Conservation (phyloP, 2,888 invertebrate genomes). For the Pyrocoelia pectoralis region DNA sequence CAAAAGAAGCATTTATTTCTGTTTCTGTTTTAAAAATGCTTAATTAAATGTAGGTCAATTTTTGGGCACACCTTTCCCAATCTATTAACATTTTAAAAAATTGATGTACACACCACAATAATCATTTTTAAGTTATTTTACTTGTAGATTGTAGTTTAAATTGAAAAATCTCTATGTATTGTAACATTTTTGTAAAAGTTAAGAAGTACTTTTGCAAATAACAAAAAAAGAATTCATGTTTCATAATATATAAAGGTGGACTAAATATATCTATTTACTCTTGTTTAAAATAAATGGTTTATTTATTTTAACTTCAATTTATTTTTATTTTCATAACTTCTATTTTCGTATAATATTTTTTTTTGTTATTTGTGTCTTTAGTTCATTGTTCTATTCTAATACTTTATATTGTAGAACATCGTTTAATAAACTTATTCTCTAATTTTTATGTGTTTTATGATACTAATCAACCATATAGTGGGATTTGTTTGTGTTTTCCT, state of each 20-base stretch:
- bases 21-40: background rate
- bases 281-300: background rate
- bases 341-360: constrained; percentile 3
- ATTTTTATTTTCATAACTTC: constrained; percentile 3
- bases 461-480: too few species aligned
- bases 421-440: background rate
- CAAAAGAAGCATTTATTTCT: background rate
- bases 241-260: background rate
- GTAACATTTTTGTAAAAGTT: background rate
- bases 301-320: background rate
- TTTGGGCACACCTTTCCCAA: background rate
- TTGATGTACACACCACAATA: constrained; percentile 9
- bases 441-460: too few species aligned
- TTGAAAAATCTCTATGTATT: constrained; percentile 1
- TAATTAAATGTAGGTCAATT: constrained; percentile 1
- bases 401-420: background rate
- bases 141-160: background rate
- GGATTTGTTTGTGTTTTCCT: too few species aligned
- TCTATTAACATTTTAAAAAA: constrained; percentile 3
- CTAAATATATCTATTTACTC: background rate
- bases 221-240: background rate
- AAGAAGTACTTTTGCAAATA: background rate
- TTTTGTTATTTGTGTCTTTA: constrained; percentile 2
- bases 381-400: background rate
- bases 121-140: background rate